phyloP scores from a whole-genome alignment of 2,888 invertebrate species.

The Apodemia duryi region DNA sequence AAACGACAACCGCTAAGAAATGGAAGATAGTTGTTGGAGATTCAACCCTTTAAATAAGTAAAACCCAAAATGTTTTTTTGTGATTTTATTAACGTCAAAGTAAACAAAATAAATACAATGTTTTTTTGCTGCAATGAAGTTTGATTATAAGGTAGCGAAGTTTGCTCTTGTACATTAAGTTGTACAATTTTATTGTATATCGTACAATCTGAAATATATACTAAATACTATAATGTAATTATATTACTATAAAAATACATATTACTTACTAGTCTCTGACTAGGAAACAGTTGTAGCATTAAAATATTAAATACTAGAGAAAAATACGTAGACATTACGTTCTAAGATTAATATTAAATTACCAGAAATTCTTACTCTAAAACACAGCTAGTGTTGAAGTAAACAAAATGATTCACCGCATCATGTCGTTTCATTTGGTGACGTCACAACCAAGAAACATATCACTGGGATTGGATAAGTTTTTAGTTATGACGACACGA shows the following conservation, averaged over 20 bases:
- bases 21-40: too few relatives aligned
- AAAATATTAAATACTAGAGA: neutral
- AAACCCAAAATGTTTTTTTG: slow-evolving; percentile 19
- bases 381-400: neutral
- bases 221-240: neutral
- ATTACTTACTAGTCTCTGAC: slow-evolving; percentile 39
- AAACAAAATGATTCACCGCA: neutral
- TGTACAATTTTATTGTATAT: neutral
- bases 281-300: slow-evolving; percentile 29
- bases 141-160: neutral
- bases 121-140: neutral
- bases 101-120: slow-evolving; percentile 21
- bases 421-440: neutral
- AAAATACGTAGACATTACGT: neutral
- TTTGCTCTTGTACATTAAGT: neutral
- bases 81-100: slow-evolving; percentile 27
- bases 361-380: too few relatives aligned
- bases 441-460: neutral
- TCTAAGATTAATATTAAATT: neutral
- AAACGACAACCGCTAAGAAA: too few relatives aligned
- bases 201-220: neutral
- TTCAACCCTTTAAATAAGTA: neutral
- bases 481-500: neutral
- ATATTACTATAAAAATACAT: slow-evolving; percentile 17
- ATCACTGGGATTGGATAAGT: neutral